These are phyloP conservation scores for Dermochelys coriacea DNA, from an alignment of 2,797 vertebrate genomes.

Conservation along the genomic window DNA sequence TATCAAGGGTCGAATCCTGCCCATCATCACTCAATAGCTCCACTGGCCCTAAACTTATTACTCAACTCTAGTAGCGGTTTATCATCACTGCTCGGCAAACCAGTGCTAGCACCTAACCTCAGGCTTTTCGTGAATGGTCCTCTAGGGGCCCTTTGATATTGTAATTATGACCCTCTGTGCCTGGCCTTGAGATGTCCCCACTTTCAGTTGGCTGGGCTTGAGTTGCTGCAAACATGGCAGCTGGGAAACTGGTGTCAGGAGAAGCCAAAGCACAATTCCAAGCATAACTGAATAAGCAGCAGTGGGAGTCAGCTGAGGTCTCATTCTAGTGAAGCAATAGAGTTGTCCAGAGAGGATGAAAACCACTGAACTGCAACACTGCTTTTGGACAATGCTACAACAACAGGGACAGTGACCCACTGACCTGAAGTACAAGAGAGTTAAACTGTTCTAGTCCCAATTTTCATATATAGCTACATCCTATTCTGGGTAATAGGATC, in stretches of 20 bases:
- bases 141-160: fast-evolving
- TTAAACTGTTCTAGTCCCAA: not conserved
- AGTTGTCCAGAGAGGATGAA: not conserved
- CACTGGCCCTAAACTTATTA: not conserved
- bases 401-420: slow-evolving; percentile 27
- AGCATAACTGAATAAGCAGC: not conserved
- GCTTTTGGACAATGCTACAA: not conserved
- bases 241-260: not conserved
- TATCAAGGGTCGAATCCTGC: not conserved
- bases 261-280: not conserved
- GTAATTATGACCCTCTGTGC: fast-evolving
- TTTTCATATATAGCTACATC: not conserved
- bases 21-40: not conserved
- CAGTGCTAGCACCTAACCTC: not conserved
- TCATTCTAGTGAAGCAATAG: not conserved
- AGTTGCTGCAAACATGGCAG: not conserved
- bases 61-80: not conserved
- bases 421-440: not conserved
- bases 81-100: not conserved
- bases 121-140: not conserved
- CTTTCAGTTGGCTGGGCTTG: not conserved
- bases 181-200: fast-evolving
- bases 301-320: not conserved
- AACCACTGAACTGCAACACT: not conserved
- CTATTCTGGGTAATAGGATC: not conserved